A percentile compares a stretch with the other conserved stretches of the same genome.
phyloP scores from a whole-genome alignment of 2,797 vertebrate genomes.

The Leptatherina wallacei region DNA sequence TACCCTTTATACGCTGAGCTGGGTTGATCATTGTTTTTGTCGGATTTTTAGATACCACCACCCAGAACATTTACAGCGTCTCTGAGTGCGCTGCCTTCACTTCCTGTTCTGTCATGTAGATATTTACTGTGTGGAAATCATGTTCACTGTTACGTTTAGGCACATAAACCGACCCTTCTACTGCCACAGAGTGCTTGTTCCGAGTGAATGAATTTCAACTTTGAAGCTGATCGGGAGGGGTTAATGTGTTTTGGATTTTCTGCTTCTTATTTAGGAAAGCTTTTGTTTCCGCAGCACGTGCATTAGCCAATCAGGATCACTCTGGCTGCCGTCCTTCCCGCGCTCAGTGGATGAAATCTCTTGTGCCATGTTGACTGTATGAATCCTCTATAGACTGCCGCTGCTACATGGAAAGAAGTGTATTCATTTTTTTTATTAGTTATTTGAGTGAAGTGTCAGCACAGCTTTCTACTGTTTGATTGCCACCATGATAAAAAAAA shows the following conservation, averaged over 20 bases:
- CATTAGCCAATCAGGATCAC: slow-evolving; percentile 49
- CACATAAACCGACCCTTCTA: slow-evolving; percentile 40
- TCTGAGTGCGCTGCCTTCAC: slow-evolving; percentile 28
- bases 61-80: slow-evolving; percentile 33
- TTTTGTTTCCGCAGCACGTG: slow-evolving; percentile 53
- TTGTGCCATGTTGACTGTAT: slow-evolving; percentile 72
- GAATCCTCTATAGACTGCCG: slow-evolving; percentile 47
- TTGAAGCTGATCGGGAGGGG: slow-evolving; percentile 31
- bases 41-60: slow-evolving; percentile 19
- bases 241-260: slow-evolving; percentile 16
- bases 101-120: slow-evolving; percentile 42
- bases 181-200: slow-evolving; percentile 50
- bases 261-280: slow-evolving; percentile 23
- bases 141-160: slow-evolving; percentile 38
- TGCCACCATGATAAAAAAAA: slow-evolving; percentile 22
- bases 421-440: slow-evolving; percentile 34
- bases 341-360: slow-evolving; percentile 59
- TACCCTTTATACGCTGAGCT: slow-evolving; percentile 26
- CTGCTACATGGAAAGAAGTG: slow-evolving; percentile 35
- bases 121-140: slow-evolving; percentile 48
- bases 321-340: slow-evolving; percentile 36
- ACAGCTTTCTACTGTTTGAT: slow-evolving; percentile 42
- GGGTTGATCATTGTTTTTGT: slow-evolving; percentile 31
- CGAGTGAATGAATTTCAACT: slow-evolving; percentile 20
- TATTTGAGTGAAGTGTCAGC: slow-evolving; percentile 34